Percentiles rank a stretch among this genome's conserved stretches.
These are phyloP conservation scores for Thecophora atra DNA, from an alignment of 2,888 invertebrate species.

Conservation along the genomic window DNA sequence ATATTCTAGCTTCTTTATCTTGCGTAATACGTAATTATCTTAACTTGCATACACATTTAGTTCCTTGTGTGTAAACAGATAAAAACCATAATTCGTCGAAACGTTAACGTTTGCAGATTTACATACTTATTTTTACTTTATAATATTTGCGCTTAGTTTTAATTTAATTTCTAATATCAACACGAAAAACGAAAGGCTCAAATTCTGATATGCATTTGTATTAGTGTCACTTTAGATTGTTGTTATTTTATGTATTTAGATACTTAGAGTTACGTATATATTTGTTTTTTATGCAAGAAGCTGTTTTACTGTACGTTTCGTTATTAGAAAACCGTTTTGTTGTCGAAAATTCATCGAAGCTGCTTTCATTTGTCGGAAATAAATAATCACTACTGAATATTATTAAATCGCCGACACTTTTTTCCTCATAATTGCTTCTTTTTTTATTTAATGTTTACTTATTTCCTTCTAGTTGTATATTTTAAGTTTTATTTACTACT, in stretches of 20 bases:
- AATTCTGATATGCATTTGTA: constrained; percentile 51
- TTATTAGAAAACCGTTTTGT: not conserved
- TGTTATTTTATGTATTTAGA: constrained; percentile 38
- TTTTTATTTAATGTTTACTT: constrained; percentile 51
- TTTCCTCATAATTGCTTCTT: not conserved
- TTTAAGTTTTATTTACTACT: constrained; percentile 13
- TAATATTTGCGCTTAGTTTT: no score
- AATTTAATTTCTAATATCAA: constrained; percentile 18
- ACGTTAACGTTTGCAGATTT: no score
- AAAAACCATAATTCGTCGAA: no score
- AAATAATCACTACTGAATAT: not conserved
- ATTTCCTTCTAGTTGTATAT: constrained; percentile 34
- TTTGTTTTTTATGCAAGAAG: constrained; percentile 36
- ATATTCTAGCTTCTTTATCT: constrained; percentile 38
- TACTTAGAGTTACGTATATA: constrained; percentile 30
- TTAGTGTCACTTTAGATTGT: constrained; percentile 35
- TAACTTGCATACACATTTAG: no score
- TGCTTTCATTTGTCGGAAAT: not conserved
- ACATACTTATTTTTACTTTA: no score
- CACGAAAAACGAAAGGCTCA: constrained; percentile 59
- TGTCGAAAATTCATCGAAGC: constrained; percentile 33
- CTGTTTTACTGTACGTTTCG: constrained; percentile 7
- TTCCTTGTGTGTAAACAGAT: no score
- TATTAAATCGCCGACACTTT: no score
- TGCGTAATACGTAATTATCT: constrained; percentile 45